Evolutionary conservation across 2,888 invertebrate species (phyloP).

Genomic region (Muschampia staudingeri): DNA sequence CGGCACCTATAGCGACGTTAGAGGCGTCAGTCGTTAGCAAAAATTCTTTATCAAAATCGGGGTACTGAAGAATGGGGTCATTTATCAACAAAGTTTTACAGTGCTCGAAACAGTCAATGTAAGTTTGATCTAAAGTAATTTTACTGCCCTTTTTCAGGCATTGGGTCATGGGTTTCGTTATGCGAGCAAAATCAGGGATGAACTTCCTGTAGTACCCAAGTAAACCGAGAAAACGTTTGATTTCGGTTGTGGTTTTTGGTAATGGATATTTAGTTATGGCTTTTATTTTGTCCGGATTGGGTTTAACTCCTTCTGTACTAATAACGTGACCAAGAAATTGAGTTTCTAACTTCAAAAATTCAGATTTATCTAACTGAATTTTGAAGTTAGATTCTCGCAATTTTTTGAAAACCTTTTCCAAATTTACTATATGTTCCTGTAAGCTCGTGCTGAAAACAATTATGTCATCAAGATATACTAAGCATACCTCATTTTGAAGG

Average conservation of each 20-base stretch:
- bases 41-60: constrained; percentile 19
- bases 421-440: constrained; percentile 66
- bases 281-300: constrained; percentile 39
- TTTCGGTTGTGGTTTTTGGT: constrained; percentile 13
- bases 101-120: constrained; percentile 16
- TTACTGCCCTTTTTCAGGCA: constrained; percentile 12
- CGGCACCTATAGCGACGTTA: constrained; percentile 10
- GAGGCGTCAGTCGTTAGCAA: constrained; percentile 18
- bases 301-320: constrained; percentile 49
- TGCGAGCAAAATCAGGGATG: constrained; percentile 18
- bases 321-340: constrained; percentile 53
- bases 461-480: constrained; percentile 71
- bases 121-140: constrained; percentile 12
- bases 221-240: constrained; percentile 18
- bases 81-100: constrained; percentile 1
- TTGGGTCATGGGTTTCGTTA: constrained; percentile 21
- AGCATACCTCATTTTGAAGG: not conserved
- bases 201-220: constrained; percentile 8
- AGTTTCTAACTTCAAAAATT: constrained; percentile 66
- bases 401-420: constrained; percentile 65
- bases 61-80: constrained; percentile 16
- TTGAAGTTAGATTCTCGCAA: constrained; percentile 66
- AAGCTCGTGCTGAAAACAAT: constrained; percentile 67
- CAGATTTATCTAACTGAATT: constrained; percentile 67
- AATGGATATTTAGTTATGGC: constrained; percentile 18